Evolutionary conservation across 2,888 invertebrate species (phyloP), one percentile per base, ranked within the genome.

Genomic region (Noctuana brunneofusca): DNA sequence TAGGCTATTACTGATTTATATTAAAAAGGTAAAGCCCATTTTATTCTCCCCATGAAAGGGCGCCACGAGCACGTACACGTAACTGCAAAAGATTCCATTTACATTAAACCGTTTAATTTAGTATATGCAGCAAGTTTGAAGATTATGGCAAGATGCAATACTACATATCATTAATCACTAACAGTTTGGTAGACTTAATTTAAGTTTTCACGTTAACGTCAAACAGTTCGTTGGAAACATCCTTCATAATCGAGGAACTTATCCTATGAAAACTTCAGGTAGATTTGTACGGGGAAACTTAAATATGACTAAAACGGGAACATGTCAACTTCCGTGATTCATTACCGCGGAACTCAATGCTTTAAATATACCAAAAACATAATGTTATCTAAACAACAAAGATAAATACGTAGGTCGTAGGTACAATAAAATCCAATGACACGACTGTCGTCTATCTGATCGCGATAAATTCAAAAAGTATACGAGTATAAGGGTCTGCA

Each of bases 141-240:
- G 49, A 49, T 48, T 14, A 48, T 18, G 20, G 14, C 24, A 24
- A 35, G 11, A 50, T 50, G 32, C 49, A 50, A 50, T 48, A 18
- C 24, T 50, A 38, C 16, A 14, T 55, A 12, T 50, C 49, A 58
- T 58, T 58, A 58, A 58, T 58, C 58, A 58, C 58, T 22, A 41
- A 50, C 58, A 18, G 50, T 41, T 58, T 38, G 27, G 20, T 35
- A 54, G 58, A 58, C 58, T 58, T 49, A 38, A 58, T 58, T 58
- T 58, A 58, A 58, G 58, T 50, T 58, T 58, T 27, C 50, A 58
- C 49, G 50, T 58, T 38, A 58, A 58, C 49, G 58, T 58, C 58
- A 49, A 38, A 20, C 49, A 41, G 24, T 38, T 41, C 38, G 58
- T 50, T 50, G 32, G 41, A 24, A 58, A 41, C 50, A 58, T 58